Evolutionary conservation across 2,113 vertebrate genomes (phyloP).

Genomic region (Suricata suricatta): DNA sequence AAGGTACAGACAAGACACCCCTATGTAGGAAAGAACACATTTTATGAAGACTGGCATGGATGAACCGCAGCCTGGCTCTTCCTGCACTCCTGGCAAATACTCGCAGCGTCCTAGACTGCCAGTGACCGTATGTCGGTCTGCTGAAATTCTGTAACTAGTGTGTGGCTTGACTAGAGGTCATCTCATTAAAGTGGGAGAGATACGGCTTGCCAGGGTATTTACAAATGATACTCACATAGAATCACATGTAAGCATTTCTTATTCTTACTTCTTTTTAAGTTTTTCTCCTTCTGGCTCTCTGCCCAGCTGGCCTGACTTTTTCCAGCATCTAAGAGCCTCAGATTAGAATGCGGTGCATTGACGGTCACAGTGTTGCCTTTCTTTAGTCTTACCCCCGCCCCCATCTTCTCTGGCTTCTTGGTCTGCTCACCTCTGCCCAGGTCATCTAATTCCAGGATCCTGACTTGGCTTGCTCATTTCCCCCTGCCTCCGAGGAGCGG

Average conservation of each 20-base stretch:
- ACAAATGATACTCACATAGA: too few relatives aligned
- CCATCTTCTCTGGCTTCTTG: background rate
- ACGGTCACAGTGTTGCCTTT: background rate
- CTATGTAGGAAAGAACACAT: accelerated
- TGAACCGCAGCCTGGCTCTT: background rate
- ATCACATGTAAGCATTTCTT: background rate
- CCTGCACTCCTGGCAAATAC: background rate
- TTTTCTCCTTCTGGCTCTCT: background rate
- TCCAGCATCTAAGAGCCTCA: background rate
- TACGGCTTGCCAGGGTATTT: background rate
- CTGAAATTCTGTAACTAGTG: background rate
- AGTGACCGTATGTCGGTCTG: background rate
- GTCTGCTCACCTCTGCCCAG: background rate
- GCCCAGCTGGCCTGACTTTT: background rate
- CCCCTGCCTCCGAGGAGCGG: background rate
- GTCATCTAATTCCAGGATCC: background rate
- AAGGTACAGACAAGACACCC: background rate
- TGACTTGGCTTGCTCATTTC: background rate
- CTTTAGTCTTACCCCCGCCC: background rate
- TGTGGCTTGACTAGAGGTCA: background rate
- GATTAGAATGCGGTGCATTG: background rate
- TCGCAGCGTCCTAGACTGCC: background rate
- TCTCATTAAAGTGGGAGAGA: background rate
- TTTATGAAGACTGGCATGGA: background rate
- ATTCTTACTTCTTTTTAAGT: background rate